Evolutionary conservation across 2,888 invertebrate genomes (phyloP).

Genomic region (Andrena bicolor): DNA sequence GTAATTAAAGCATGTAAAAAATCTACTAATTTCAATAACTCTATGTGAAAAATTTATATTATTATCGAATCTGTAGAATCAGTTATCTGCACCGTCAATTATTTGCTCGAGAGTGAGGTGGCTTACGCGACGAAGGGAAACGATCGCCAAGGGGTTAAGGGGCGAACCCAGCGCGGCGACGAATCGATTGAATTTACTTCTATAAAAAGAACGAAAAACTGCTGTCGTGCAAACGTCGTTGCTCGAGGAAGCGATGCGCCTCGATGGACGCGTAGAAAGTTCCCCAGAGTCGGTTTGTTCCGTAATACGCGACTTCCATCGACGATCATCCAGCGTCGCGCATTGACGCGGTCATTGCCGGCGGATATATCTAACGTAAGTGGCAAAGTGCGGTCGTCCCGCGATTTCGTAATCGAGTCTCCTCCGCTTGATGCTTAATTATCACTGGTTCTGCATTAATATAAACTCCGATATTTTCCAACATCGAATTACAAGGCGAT

Average conservation of each 20-base stretch:
- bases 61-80: too few relatives aligned
- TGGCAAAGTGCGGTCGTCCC: constrained; percentile 17
- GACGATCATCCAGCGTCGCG: constrained; percentile 46
- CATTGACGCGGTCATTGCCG: constrained; percentile 58
- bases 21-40: too few relatives aligned
- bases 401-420: constrained; percentile 45
- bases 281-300: constrained; percentile 34
- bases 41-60: too few relatives aligned
- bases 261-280: constrained; percentile 63
- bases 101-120: not conserved
- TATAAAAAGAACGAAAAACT: constrained; percentile 1
- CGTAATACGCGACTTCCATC: constrained; percentile 53
- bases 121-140: not conserved
- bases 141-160: not conserved
- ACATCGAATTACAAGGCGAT: constrained; percentile 4
- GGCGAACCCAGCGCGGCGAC: not conserved
- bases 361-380: constrained; percentile 42
- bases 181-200: constrained; percentile 1
- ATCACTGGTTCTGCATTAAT: constrained; percentile 4
- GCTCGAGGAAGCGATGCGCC: constrained; percentile 58
- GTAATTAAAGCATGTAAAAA: too few relatives aligned
- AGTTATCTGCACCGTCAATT: not conserved
- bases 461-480: constrained; percentile 16
- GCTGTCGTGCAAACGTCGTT: constrained; percentile 26
- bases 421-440: constrained; percentile 33